These are phyloP conservation scores for Mercenaria mercenaria DNA, from an alignment of 1,140 invertebrate species.

Conservation along the genomic window DNA sequence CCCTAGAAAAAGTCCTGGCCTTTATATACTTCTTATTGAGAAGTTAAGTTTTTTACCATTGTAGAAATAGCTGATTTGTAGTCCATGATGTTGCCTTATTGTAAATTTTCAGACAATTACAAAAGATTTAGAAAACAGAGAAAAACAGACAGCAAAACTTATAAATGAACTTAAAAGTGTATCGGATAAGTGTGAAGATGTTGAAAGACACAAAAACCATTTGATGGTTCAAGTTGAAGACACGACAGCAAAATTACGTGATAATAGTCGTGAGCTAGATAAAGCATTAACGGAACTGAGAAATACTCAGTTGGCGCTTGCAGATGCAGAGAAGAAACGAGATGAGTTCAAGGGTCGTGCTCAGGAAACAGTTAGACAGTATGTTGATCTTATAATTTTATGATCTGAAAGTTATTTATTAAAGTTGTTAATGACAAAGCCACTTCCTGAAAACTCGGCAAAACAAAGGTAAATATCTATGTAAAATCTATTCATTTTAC, in stretches of 20 bases:
- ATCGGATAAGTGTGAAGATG: conserved; percentile 80
- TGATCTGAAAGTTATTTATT: too few relatives aligned
- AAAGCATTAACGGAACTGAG: conserved; percentile 77
- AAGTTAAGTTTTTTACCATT: too few relatives aligned
- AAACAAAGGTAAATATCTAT: too few relatives aligned
- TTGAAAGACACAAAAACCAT: conserved; percentile 78
- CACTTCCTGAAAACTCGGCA: too few relatives aligned
- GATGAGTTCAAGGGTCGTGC: conserved; percentile 84
- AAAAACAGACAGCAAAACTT: conserved; percentile 82
- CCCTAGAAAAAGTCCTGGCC: too few relatives aligned
- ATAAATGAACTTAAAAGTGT: conserved; percentile 82
- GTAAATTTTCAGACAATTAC: conserved; percentile 80
- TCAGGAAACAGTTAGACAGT: conserved; percentile 85
- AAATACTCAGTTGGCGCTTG: conserved; percentile 78
- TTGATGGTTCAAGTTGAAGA: conserved; percentile 80
- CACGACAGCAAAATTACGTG: conserved; percentile 72
- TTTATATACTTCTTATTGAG: too few relatives aligned
- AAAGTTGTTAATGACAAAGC: too few relatives aligned
- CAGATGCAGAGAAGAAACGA: conserved; percentile 81
- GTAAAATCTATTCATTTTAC: too few relatives aligned
- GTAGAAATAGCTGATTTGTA: too few relatives aligned
- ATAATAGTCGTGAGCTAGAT: conserved; percentile 77
- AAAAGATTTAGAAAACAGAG: conserved; percentile 83
- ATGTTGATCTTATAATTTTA: conserved; percentile 72
- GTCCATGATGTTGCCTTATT: too few relatives aligned